Evolutionary conservation across 2,113 vertebrate genomes (phyloP).

Genomic region (Colistium nudipinnis): DNA sequence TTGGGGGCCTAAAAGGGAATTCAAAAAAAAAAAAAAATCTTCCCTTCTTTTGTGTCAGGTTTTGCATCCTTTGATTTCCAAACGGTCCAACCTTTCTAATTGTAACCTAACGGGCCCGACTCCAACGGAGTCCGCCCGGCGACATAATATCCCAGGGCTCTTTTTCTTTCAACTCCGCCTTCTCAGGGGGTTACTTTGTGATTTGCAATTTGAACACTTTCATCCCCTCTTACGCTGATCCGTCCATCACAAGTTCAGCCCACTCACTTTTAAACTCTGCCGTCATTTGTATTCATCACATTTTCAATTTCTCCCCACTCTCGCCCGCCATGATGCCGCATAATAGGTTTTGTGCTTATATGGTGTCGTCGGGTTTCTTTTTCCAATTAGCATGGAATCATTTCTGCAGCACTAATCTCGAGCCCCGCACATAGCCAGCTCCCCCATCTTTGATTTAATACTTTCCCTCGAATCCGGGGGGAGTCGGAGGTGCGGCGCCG

Average conservation of each 20-base stretch:
- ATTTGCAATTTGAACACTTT: constrained; percentile 57
- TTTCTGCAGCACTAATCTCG: constrained; percentile 74
- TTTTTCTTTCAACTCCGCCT: constrained; percentile 36
- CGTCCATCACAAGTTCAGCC: constrained; percentile 63
- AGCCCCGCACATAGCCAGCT: constrained; percentile 39
- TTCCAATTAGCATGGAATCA: constrained; percentile 76
- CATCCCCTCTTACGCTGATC: constrained; percentile 46
- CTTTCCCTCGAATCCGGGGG: constrained; percentile 55
- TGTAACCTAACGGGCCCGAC: constrained; percentile 40
- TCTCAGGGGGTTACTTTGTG: constrained; percentile 7
- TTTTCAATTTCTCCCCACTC: constrained; percentile 60
- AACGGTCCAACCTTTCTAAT: constrained; percentile 38
- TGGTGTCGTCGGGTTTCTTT: constrained; percentile 68
- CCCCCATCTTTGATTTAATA: constrained; percentile 77
- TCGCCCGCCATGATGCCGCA: constrained; percentile 50
- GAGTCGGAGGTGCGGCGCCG: constrained; percentile 53
- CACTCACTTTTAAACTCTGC: constrained; percentile 47
- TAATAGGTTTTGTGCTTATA: constrained; percentile 69
- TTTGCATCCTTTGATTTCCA: constrained; percentile 31
- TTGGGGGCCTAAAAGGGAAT: constrained; percentile 38
- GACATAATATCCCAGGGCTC: neutral
- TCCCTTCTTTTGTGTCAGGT: constrained; percentile 39
- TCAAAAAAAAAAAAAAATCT: constrained; percentile 49
- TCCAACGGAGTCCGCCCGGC: constrained; percentile 10
- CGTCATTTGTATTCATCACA: constrained; percentile 71